phyloP scores from a whole-genome alignment of 2,797 vertebrate species.

The Syndactyla subalaris region DNA sequence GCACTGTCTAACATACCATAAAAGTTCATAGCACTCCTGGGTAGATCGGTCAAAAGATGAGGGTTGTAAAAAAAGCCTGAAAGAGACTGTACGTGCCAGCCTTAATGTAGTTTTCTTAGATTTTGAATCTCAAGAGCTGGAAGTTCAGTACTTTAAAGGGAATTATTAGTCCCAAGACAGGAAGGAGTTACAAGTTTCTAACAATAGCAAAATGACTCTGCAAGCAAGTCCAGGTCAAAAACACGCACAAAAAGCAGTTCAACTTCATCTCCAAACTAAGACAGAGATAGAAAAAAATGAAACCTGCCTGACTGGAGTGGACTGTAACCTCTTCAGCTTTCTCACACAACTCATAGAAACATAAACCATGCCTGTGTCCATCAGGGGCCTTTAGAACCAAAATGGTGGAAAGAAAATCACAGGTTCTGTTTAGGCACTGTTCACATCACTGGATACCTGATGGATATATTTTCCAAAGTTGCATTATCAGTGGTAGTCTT shows the following conservation, averaged over 20 bases:
- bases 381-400: not conserved
- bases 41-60: not conserved
- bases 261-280: not conserved
- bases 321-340: not conserved
- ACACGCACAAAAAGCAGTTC: not conserved
- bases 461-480: not conserved
- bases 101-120: not conserved
- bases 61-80: not conserved
- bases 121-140: not conserved
- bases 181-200: not conserved
- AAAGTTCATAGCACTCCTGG: not conserved
- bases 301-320: not conserved
- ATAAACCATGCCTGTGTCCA: not conserved
- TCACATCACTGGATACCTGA: not conserved
- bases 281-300: not conserved
- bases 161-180: not conserved
- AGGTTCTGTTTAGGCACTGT: not conserved
- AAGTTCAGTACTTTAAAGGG: not conserved
- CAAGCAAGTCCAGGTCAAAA: not conserved
- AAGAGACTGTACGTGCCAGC: not conserved
- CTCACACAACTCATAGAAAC: not conserved
- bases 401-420: not conserved
- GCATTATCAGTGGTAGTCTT: not conserved
- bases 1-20: not conserved
- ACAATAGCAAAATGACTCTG: not conserved